A percentile compares a stretch with the other conserved stretches of the same genome.
Conservation (phyloP, 2,113 vertebrate genomes). For the Phycodurus eques region DNA sequence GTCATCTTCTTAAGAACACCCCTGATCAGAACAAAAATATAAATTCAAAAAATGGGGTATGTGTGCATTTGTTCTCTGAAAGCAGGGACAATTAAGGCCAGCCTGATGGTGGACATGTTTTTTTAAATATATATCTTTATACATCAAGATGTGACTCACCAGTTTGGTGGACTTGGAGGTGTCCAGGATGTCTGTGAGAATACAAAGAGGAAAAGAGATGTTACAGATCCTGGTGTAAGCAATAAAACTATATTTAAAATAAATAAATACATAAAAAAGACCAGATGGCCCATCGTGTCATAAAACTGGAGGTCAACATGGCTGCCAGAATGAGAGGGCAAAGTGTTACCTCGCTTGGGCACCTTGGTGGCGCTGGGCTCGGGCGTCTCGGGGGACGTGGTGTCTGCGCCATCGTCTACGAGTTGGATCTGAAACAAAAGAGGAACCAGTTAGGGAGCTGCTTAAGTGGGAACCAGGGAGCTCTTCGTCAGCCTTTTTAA, state of each 20-base stretch:
- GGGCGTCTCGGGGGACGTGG: slow-evolving; percentile 91
- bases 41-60: neutral
- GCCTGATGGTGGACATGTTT: neutral
- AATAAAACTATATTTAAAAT: neutral
- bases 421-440: slow-evolving; percentile 83
- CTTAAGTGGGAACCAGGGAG: too few relatives aligned
- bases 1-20: too few relatives aligned
- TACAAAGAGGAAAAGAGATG: slow-evolving; percentile 14
- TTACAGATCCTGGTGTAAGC: slow-evolving; percentile 9
- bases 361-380: slow-evolving; percentile 81
- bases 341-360: slow-evolving; percentile 83
- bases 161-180: slow-evolving; percentile 80
- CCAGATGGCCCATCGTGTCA: neutral
- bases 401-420: slow-evolving; percentile 91
- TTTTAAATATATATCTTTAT: neutral
- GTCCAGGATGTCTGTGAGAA: slow-evolving; percentile 71
- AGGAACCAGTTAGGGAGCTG: neutral
- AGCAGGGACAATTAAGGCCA: too few relatives aligned
- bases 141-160: slow-evolving; percentile 71
- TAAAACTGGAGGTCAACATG: neutral
- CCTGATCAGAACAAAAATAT: too few relatives aligned
- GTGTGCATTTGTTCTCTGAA: too few relatives aligned
- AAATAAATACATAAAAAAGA: neutral
- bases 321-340: neutral
- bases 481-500: neutral